phyloP scores from a whole-genome alignment of 2,888 invertebrate species.

The Thymelicus lineola region DNA sequence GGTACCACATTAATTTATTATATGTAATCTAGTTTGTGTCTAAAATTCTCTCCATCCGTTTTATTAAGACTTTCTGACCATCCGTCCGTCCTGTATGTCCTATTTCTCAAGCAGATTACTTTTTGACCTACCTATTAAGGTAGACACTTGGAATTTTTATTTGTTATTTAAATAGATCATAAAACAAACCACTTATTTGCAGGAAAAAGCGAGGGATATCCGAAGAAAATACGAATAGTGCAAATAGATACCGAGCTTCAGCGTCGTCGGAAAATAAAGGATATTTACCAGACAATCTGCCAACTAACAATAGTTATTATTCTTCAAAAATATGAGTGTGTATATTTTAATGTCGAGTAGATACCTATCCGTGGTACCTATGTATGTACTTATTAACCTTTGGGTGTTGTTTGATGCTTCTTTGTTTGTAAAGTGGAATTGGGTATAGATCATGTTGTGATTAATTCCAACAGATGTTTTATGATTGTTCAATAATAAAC shows the following conservation, averaged over 20 bases:
- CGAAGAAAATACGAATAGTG: not conserved
- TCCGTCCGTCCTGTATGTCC: no score
- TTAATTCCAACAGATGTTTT: no score
- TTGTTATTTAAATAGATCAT: not conserved
- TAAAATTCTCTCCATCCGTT: no score
- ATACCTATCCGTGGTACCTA: no score
- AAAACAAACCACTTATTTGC: not conserved
- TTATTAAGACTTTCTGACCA: no score
- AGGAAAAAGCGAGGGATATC: constrained; percentile 10
- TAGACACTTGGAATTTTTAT: no score
- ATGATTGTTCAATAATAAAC: not conserved
- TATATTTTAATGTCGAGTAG: not conserved
- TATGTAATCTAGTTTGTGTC: no score
- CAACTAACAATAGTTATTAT: constrained; percentile 41
- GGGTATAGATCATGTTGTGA: not conserved
- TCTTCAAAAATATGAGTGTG: constrained; percentile 21
- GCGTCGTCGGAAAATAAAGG: constrained; percentile 39
- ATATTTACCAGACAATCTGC: constrained; percentile 56
- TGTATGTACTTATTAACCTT: not conserved
- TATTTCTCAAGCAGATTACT: no score
- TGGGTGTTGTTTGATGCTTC: not conserved
- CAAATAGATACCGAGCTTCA: constrained; percentile 9
- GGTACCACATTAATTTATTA: no score
- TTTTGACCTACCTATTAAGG: no score
- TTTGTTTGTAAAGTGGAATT: not conserved